Percentiles rank a stretch among this genome's conserved stretches.
phyloP scores from a whole-genome alignment of 2,113 vertebrate genomes.

The Pungitius pungitius region DNA sequence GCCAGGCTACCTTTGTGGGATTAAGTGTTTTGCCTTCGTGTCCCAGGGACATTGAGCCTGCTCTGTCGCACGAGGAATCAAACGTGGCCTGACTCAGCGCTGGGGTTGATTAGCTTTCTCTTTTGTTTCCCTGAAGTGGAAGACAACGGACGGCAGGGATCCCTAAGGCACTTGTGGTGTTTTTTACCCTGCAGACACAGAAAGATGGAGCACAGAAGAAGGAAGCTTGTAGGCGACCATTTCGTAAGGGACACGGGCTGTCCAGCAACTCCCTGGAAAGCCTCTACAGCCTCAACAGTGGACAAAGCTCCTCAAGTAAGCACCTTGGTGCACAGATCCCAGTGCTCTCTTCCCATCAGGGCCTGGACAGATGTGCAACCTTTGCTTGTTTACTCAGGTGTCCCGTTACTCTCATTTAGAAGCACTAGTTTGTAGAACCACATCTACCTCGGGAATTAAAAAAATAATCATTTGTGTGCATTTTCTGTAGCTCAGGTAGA shows the following conservation, averaged over 20 bases:
- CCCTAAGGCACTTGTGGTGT: constrained; percentile 9
- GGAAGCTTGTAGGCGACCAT: constrained; percentile 57
- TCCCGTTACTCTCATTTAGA: constrained; percentile 4
- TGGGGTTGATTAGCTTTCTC: constrained; percentile 35
- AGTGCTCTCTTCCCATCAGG: constrained; percentile 14
- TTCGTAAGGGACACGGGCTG: constrained; percentile 75
- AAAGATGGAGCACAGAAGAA: constrained; percentile 71
- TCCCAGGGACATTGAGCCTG: constrained; percentile 53
- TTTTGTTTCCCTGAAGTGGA: constrained; percentile 32
- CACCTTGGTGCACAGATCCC: constrained; percentile 28
- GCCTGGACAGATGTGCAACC: constrained; percentile 35
- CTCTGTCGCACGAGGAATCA: constrained; percentile 56
- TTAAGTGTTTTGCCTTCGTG: constrained; percentile 60
- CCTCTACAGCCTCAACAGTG: constrained; percentile 87
- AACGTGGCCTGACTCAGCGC: constrained; percentile 42
- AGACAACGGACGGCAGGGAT: neutral
- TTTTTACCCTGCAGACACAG: constrained; percentile 74
- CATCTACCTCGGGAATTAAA: constrained; percentile 1
- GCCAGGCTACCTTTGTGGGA: constrained; percentile 63
- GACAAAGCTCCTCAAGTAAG: constrained; percentile 94
- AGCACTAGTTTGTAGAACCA: constrained; percentile 10
- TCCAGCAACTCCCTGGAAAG: constrained; percentile 89
- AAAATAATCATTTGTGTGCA: neutral
- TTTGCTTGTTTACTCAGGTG: neutral
- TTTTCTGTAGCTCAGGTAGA: neutral